These are phyloP conservation scores for Helleia helle DNA, from an alignment of 2,888 invertebrate species.

Conservation along the genomic window DNA sequence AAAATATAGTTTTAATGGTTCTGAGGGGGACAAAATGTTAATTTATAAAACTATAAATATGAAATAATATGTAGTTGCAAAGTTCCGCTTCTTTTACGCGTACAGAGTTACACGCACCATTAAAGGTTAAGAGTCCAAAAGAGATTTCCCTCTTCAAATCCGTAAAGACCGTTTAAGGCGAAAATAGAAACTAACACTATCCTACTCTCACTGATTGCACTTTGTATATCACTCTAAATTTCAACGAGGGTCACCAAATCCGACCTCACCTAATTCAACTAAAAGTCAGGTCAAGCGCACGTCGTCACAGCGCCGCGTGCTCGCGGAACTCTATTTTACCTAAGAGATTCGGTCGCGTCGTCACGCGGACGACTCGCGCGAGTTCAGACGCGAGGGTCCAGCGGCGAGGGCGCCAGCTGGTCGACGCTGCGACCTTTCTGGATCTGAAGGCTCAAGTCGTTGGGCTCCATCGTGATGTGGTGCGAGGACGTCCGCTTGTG, in stretches of 20 bases:
- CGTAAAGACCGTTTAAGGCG: conserved; percentile 9
- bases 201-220: conserved; percentile 13
- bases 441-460: conserved; percentile 44
- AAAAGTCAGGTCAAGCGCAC: conserved; percentile 16
- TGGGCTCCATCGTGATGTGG: conserved; percentile 60
- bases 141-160: background rate
- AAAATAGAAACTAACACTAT: conserved; percentile 9
- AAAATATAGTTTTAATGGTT: no score
- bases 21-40: no score
- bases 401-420: conserved; percentile 40
- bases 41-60: no score
- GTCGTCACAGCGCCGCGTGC: background rate
- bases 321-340: background rate
- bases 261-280: conserved; percentile 20
- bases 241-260: conserved; percentile 5
- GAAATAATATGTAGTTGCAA: no score
- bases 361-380: conserved; percentile 5
- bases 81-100: no score
- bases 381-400: conserved; percentile 40
- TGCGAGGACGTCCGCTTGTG: conserved; percentile 68
- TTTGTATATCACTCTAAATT: conserved; percentile 11
- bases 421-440: conserved; percentile 62
- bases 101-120: no score
- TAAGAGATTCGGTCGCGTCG: conserved; percentile 26
- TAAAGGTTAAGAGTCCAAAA: background rate